Evolutionary conservation across 2,888 invertebrate genomes (phyloP).

Genomic region (Troides oblongomaculatus): DNA sequence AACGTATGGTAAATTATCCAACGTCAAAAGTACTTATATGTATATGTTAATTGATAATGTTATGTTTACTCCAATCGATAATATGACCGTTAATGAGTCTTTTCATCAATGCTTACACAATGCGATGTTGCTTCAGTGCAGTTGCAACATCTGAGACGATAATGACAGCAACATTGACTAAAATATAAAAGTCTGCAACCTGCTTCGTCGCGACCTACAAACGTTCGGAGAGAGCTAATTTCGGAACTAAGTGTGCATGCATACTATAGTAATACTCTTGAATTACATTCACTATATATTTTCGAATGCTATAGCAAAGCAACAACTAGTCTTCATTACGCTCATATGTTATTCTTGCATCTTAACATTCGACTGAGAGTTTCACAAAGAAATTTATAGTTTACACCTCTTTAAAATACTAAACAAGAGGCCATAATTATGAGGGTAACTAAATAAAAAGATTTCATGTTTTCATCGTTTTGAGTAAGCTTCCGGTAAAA

Average conservation of each 20-base stretch:
- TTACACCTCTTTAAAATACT: not conserved
- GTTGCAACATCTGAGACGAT: conserved; percentile 48
- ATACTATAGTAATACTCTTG: not conserved
- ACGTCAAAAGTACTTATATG: not conserved
- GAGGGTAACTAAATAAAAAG: not conserved
- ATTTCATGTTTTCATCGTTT: not conserved
- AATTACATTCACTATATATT: not conserved
- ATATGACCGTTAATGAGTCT: conserved; percentile 44
- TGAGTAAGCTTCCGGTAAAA: not conserved
- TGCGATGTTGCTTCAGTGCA: conserved; percentile 54
- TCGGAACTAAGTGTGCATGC: conserved; percentile 38
- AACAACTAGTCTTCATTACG: not conserved
- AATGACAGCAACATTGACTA: conserved; percentile 47
- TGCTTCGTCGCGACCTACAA: conserved; percentile 49
- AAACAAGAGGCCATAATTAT: not conserved
- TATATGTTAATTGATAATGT: not conserved
- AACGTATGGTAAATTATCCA: too few species aligned
- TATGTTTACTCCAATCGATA: conserved; percentile 20
- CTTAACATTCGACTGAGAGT: not conserved
- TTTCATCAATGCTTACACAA: conserved; percentile 63
- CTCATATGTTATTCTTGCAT: not conserved
- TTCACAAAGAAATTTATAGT: not conserved
- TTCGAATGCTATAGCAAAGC: not conserved
- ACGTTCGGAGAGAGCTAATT: conserved; percentile 47
- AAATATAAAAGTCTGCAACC: conserved; percentile 33